Evolutionary conservation across 2,888 invertebrate species (phyloP).

Genomic region (Charanyca ferruginea): DNA sequence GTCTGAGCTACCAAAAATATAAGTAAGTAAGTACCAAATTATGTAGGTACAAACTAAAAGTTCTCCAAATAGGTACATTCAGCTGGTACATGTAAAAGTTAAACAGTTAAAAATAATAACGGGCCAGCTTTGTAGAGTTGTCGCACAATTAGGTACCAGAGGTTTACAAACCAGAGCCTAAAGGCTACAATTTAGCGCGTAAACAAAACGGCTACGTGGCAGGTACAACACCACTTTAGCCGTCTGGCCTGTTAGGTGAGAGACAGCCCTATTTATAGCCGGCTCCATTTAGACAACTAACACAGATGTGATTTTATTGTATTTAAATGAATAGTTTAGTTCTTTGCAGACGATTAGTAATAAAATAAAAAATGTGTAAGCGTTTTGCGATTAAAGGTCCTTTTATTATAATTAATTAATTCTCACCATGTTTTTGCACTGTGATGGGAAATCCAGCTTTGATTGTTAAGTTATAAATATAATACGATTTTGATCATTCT

Average conservation of each 20-base stretch:
- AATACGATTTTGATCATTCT: constrained; percentile 11
- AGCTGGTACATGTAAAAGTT: constrained; percentile 1
- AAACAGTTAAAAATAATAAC: constrained; percentile 16
- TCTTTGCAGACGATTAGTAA: background rate
- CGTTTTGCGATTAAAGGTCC: background rate
- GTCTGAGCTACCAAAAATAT: too few relatives aligned
- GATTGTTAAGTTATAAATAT: background rate
- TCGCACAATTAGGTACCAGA: constrained; percentile 16
- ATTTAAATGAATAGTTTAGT: too few relatives aligned
- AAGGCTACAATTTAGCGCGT: constrained; percentile 17
- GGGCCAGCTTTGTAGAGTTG: background rate
- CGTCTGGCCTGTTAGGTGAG: constrained; percentile 31
- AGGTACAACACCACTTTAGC: constrained; percentile 46
- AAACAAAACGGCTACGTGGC: constrained; percentile 40
- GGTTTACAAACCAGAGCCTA: constrained; percentile 11
- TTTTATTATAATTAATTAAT: constrained; percentile 1
- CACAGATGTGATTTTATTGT: constrained; percentile 15
- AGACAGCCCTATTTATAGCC: constrained; percentile 57
- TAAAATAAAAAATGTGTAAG: background rate
- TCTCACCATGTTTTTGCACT: background rate
- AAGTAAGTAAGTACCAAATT: too few relatives aligned
- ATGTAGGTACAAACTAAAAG: background rate
- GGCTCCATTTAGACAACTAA: constrained; percentile 6
- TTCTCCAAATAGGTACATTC: background rate
- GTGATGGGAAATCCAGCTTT: background rate